Base-by-base conservation (phyloP, 2,888 invertebrate genomes). In the Raillietiella orientalis region DNA sequence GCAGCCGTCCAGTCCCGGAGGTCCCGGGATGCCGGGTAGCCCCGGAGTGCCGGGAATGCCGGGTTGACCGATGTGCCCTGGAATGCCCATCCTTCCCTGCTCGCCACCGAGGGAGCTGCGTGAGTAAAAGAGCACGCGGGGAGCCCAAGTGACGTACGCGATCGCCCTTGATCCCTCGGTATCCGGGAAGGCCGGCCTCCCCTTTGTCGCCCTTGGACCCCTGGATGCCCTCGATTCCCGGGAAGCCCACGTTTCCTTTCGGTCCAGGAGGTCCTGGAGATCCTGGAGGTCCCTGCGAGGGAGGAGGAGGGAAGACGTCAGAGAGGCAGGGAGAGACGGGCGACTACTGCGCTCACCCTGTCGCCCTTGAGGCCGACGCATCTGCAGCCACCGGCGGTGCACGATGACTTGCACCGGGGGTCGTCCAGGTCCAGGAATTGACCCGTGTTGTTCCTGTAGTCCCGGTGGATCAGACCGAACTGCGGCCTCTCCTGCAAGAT, bases 151-250 rank as follows among this genome's bases (percentile, higher is more conserved):
- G 6, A 39, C 41, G 36, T 39, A 52, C 52, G 37, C 65, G 52
- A 37, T 79, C 77, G 33, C 79, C 79, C 47, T 70, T 75, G 3
- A 61, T 56, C 26, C 82, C 82, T 29, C 65, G 54, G 4, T 65
- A 63, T 26, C 82, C 82, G 35, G 61, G 55, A 16, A 65, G 63
- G 11, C 82, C 82, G 21, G 65, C 56, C 38, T 72, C 72, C 31
- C 82, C 84, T 47, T 77, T 79, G 34, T 65, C 63, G 23, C 82
- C 82, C 47, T 77, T 79, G 2, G 72, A 59, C 9, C 79, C 79
- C 34, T 65, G 56, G n/a, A 67, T 57, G 21, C 79, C 79, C 51
- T 75, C 75, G 13, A 59, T 53, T 14, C 79, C 79, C 14, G 66
- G 62, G 42, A 67, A 75, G 22, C 79, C 79, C 21, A 58, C 57